Conservation (phyloP, 1,140 invertebrate species). For the Ooceraea biroi region DNA sequence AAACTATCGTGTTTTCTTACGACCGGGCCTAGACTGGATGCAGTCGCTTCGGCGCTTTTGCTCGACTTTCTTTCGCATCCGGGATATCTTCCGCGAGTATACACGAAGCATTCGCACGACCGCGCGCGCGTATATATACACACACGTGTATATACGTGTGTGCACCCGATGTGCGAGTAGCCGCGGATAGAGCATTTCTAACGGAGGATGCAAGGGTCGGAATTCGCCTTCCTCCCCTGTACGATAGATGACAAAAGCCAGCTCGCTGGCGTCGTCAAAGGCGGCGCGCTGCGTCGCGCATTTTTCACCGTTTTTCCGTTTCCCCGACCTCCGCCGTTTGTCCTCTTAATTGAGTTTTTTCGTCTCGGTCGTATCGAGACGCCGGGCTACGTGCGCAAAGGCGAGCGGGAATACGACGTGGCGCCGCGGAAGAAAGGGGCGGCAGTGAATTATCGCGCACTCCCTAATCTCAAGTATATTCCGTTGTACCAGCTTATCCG, state of each 20-base stretch:
- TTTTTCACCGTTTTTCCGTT: constrained; percentile 65
- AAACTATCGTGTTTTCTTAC: constrained; percentile 81
- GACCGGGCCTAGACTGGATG: constrained; percentile 73
- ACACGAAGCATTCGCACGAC: neutral
- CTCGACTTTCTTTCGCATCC: constrained; percentile 43
- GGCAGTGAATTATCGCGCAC: constrained; percentile 68
- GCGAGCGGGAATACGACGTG: constrained; percentile 34
- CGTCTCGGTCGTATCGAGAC: constrained; percentile 50
- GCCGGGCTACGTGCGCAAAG: constrained; percentile 39
- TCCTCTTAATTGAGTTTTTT: constrained; percentile 76
- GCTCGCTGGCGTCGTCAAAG: constrained; percentile 56
- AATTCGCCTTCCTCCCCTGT: constrained; percentile 10
- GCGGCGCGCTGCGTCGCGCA: constrained; percentile 23
- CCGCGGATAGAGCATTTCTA: neutral
- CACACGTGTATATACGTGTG: neutral
- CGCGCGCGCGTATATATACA: no score
- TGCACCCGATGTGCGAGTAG: neutral
- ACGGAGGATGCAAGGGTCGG: constrained; percentile 19
- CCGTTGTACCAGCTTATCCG: constrained; percentile 55
- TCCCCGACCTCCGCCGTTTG: constrained; percentile 68
- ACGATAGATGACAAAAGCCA: neutral
- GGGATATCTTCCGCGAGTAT: constrained; percentile 6
- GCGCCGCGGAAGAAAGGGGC: constrained; percentile 59
- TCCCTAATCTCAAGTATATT: constrained; percentile 71
- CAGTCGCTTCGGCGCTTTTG: constrained; percentile 65